phyloP scores from a whole-genome alignment of 1,140 invertebrate species.

The Dreissena polymorpha region DNA sequence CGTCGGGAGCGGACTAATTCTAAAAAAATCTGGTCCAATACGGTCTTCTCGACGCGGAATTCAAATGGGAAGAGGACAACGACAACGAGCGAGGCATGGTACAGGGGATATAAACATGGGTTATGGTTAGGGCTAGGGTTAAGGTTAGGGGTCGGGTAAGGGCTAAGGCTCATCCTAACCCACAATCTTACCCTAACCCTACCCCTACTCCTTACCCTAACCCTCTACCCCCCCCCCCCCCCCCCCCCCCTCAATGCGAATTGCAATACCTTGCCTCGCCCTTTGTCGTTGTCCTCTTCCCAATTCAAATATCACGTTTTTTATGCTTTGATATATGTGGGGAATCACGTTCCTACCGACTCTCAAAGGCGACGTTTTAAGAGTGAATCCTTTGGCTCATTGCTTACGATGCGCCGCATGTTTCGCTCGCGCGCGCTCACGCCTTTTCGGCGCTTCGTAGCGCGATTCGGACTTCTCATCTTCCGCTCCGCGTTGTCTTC shows the following conservation, averaged over 20 bases:
- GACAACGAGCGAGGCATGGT: too few species aligned
- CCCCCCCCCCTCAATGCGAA: too few species aligned
- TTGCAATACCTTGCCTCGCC: too few species aligned
- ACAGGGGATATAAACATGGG: too few species aligned
- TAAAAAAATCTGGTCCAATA: constrained; percentile 45
- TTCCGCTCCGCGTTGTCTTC: constrained; percentile 70
- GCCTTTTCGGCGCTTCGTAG: constrained; percentile 84
- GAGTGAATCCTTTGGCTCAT: constrained; percentile 94
- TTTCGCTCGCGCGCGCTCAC: constrained; percentile 90
- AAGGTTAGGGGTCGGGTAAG: too few species aligned
- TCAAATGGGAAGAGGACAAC: too few species aligned
- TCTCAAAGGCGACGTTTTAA: constrained; percentile 93
- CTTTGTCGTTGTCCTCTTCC: too few species aligned
- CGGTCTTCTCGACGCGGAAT: constrained; percentile 84
- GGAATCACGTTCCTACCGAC: constrained; percentile 92
- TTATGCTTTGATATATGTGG: constrained; percentile 93
- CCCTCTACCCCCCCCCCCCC: too few species aligned
- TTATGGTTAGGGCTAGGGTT: too few species aligned
- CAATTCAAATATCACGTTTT: constrained; percentile 92
- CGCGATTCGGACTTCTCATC: constrained; percentile 65
- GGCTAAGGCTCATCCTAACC: too few species aligned
- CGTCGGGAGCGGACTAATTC: constrained; percentile 15
- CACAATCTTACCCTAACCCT: too few species aligned
- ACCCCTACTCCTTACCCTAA: too few species aligned
- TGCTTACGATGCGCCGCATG: constrained; percentile 90